phyloP scores from a whole-genome alignment of 1,140 invertebrate genomes.

The Drosophila grimshawi region DNA sequence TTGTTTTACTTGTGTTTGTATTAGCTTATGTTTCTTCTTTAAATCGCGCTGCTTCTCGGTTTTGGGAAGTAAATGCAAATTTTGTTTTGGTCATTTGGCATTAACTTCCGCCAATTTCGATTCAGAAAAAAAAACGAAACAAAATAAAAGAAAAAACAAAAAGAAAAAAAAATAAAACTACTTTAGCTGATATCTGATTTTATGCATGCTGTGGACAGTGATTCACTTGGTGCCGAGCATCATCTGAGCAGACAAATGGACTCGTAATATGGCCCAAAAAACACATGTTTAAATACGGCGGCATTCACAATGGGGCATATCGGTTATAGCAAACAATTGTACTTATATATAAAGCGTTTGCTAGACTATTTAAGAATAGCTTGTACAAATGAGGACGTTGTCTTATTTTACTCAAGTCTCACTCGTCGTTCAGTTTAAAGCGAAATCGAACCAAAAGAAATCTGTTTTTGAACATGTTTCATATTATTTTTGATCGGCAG shows the following conservation, averaged over 20 bases:
- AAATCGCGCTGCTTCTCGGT: not conserved
- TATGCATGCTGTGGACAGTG: conserved; percentile 16
- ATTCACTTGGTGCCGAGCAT: conserved; percentile 1
- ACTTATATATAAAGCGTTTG: too few relatives aligned
- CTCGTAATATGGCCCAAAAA: not conserved
- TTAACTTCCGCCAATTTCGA: conserved; percentile 68
- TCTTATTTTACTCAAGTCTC: too few relatives aligned
- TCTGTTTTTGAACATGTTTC: too few relatives aligned
- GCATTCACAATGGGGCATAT: too few relatives aligned
- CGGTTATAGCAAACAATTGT: too few relatives aligned
- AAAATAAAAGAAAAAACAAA: conserved; percentile 22
- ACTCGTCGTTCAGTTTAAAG: too few relatives aligned
- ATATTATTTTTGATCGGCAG: too few relatives aligned
- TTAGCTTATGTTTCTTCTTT: conserved; percentile 16
- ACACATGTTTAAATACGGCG: not conserved
- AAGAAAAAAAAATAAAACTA: conserved; percentile 16
- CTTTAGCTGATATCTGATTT: conserved; percentile 24
- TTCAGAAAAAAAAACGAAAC: not conserved
- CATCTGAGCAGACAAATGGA: not conserved
- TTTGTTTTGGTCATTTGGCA: conserved; percentile 54
- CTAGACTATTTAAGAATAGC: too few relatives aligned
- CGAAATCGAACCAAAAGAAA: too few relatives aligned
- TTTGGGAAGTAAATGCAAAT: conserved; percentile 79
- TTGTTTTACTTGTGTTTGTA: not conserved
- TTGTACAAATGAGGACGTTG: too few relatives aligned